A percentile compares a stretch with the other conserved stretches of the same genome.
Evolutionary conservation across 1,140 invertebrate genomes (phyloP).

Genomic region (Drosophila bocqueti): DNA sequence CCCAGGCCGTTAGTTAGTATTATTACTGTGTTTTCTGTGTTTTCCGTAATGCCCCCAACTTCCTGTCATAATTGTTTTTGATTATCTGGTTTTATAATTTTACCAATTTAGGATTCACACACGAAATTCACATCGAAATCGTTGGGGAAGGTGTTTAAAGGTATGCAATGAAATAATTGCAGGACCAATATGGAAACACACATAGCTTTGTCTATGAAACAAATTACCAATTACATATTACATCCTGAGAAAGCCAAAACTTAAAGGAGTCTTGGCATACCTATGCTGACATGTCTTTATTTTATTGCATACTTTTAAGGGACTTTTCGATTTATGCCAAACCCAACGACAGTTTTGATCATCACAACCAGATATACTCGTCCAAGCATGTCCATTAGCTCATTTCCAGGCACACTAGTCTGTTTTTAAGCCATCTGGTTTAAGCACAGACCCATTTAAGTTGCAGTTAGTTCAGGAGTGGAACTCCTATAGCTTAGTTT

Average conservation of each 20-base stretch:
- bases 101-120: no score
- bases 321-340: no score
- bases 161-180: not conserved
- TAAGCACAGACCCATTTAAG: not conserved
- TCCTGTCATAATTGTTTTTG: not conserved
- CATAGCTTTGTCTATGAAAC: no score
- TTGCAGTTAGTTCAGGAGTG: not conserved
- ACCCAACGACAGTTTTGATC: not conserved
- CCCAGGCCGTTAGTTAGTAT: slow-evolving; percentile 12
- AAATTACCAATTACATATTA: not conserved
- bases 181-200: no score
- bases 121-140: not conserved
- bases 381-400: not conserved
- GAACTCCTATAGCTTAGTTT: not conserved
- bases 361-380: not conserved
- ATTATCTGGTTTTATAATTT: not conserved
- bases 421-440: not conserved
- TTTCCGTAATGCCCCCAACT: slow-evolving; percentile 4
- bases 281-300: not conserved
- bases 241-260: not conserved
- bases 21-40: not conserved
- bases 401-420: not conserved
- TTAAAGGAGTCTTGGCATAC: not conserved
- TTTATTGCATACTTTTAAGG: not conserved
- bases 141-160: not conserved